A percentile compares a stretch with the other conserved stretches of the same genome.
Evolutionary conservation across 2,888 invertebrate species (phyloP).

Genomic region (Dynastes tityus): DNA sequence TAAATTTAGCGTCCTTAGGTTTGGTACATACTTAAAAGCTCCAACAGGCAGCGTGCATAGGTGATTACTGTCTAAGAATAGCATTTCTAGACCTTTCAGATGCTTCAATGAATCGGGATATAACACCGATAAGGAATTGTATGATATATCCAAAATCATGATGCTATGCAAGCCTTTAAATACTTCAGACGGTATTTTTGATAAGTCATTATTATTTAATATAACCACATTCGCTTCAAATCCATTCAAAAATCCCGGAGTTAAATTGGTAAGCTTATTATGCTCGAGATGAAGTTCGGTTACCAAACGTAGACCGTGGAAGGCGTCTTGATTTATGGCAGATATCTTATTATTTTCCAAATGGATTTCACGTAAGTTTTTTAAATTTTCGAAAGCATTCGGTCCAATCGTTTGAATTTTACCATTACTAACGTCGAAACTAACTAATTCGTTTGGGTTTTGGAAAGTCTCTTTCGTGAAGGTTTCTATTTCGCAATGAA

Average conservation of each 20-base stretch:
- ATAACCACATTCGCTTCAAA: constrained; percentile 61
- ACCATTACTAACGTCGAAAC: constrained; percentile 63
- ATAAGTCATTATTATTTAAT: constrained; percentile 62
- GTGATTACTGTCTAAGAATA: constrained; percentile 63
- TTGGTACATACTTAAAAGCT: constrained; percentile 60
- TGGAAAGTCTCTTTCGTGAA: constrained; percentile 64
- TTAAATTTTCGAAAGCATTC: constrained; percentile 62
- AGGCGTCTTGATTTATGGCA: constrained; percentile 62
- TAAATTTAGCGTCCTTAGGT: constrained; percentile 62
- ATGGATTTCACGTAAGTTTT: constrained; percentile 57
- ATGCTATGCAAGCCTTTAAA: constrained; percentile 63
- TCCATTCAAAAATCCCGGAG: constrained; percentile 62
- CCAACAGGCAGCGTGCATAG: constrained; percentile 65
- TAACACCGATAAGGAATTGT: constrained; percentile 63
- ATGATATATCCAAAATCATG: constrained; percentile 63
- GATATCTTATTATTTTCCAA: constrained; percentile 63
- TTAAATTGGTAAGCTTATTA: constrained; percentile 61
- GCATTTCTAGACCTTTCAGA: constrained; percentile 62
- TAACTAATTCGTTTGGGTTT: constrained; percentile 60
- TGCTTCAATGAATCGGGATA: constrained; percentile 61
- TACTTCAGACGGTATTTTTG: constrained; percentile 58
- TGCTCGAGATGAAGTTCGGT: constrained; percentile 64
- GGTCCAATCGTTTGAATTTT: constrained; percentile 60
- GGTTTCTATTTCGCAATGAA: constrained; percentile 61
- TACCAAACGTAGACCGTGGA: constrained; percentile 63